A percentile compares a stretch with the other conserved stretches of the same genome.
Evolutionary conservation across 37 sponge, comb jelly and placozoan genomes (phyloP).

Genomic region (Chondrilla cf. caribensis): DNA sequence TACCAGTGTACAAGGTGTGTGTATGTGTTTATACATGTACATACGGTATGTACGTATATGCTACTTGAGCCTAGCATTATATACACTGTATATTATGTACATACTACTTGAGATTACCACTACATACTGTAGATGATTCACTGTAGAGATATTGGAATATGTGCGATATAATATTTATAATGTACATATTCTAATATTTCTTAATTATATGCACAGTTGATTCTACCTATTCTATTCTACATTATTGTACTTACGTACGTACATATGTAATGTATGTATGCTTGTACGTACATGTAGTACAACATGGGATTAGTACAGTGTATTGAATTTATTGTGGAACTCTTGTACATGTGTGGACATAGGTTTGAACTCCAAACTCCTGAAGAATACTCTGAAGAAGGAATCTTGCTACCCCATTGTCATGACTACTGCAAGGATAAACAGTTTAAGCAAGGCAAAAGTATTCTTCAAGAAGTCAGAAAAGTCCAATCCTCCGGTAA

Average conservation of each 20-base stretch:
- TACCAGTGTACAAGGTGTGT: neutral
- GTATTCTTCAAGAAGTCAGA: conserved; percentile 25
- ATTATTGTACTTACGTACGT: neutral
- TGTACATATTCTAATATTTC: too few relatives aligned
- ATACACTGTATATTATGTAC: too few relatives aligned
- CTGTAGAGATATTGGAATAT: too few relatives aligned
- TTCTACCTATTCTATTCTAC: too few relatives aligned
- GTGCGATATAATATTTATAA: too few relatives aligned
- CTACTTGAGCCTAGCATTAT: too few relatives aligned
- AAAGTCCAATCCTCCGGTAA: neutral
- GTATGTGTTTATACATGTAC: neutral
- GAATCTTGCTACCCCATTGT: conserved; percentile 67
- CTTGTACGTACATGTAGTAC: too few relatives aligned
- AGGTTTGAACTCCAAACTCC: conserved; percentile 59
- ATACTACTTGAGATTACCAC: too few relatives aligned
- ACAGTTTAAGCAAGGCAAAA: conserved; percentile 38
- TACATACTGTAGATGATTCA: too few relatives aligned
- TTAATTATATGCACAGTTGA: too few relatives aligned
- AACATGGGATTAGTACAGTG: too few relatives aligned
- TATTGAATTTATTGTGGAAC: neutral
- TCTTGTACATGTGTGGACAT: neutral
- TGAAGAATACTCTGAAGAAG: conserved; percentile 78
- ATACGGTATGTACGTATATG: too few relatives aligned
- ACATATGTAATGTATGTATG: neutral
- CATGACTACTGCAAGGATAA: conserved; percentile 62